Conservation (phyloP, 2,797 vertebrate genomes). For the Peromyscus attwateri region DNA sequence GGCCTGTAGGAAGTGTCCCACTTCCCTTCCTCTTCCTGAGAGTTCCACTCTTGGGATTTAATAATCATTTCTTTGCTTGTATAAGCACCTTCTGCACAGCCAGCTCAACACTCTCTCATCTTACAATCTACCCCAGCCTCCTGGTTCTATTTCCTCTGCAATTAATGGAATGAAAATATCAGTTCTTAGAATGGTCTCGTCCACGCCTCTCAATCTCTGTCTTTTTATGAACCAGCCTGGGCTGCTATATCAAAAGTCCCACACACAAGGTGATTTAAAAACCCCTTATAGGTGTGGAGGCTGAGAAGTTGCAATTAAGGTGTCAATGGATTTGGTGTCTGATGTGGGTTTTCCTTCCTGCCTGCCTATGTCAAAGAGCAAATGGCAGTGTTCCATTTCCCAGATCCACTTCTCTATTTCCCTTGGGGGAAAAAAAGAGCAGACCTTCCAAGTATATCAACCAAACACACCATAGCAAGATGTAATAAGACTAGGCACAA, state of each 20-base stretch:
- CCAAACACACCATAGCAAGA: neutral
- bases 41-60: neutral
- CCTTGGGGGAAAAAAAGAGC: neutral
- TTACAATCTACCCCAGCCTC: neutral
- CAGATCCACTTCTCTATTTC: neutral
- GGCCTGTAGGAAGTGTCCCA: neutral
- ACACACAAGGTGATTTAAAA: neutral
- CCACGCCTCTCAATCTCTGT: neutral
- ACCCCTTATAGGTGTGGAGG: neutral
- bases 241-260: neutral
- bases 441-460: neutral
- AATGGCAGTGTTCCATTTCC: neutral
- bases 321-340: neutral
- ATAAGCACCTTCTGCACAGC: neutral
- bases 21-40: neutral
- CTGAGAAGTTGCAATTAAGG: neutral
- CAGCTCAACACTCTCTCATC: neutral
- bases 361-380: neutral
- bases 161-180: neutral
- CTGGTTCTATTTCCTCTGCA: neutral
- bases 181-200: neutral
- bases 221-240: neutral
- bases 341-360: neutral
- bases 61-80: neutral
- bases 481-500: neutral